Base-by-base conservation (phyloP, 2,797 vertebrate species). In the Perodicticus potto region DNA sequence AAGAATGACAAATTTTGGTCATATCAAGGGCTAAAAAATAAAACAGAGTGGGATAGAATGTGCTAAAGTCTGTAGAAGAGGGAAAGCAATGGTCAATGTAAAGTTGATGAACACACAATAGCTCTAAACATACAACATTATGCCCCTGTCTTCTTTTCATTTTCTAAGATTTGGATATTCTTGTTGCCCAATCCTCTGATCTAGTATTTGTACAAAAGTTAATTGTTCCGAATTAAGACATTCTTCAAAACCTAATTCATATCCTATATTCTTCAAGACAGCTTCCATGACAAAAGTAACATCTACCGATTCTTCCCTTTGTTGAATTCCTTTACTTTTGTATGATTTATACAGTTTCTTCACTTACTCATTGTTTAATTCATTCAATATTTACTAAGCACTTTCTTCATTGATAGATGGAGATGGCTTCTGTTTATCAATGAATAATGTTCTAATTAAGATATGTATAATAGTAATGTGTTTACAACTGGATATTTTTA, bases 1-100 rank as follows among this genome's bases (percentile, higher is more conserved):
- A 97, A 45, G 73, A 77, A 96, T 83, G 55, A 91, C 73, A 97
- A 96, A 45, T 92, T 94, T 82, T 95, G 81, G 76, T 89, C 92
- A 49, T 92, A 17, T 19, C 0, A 7, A 94, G 70, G 74, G 27
- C 91, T 1, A 40, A 69, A 95, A 97, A 83, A 90, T 49, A 77
- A 97, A 93, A 43, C 5, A 78, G 37, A 70, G 59, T 19, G 59
- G 82, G n/a, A 63, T 90, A 76, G 73, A 74, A 78, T 87, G 40
- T 89, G 83, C 49, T 90, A 94, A 82, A 84, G 59, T 89, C 29
- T 59, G 37, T 76, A 80, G 65, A 55, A 81, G 80, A 91, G 19
- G 6, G 74, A 97, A 86, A 67, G 11, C 12, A 93, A 88, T 17
- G 45, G 13, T 55, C 74, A 85, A 55, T 96, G 97, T 81, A 86